Base-by-base conservation (phyloP, 2,113 vertebrate genomes). In the Otis tarda region DNA sequence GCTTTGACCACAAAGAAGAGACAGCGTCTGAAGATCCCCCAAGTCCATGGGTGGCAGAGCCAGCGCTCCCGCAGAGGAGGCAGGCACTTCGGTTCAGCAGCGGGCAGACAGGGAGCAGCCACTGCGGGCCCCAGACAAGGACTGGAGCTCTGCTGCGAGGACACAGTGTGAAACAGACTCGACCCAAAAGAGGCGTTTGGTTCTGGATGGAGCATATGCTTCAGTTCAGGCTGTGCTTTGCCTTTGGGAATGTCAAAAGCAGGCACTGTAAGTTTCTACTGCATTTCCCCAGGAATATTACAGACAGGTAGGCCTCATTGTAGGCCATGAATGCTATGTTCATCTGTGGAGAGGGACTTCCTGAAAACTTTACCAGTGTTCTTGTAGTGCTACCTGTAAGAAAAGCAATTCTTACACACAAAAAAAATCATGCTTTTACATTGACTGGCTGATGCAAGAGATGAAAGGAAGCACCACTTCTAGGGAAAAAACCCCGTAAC, bases 31-130 rank as follows among this genome's bases (percentile, higher is more conserved):
- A 16, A 35, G 59, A 39, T 52, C 3, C 14, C 27, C 3, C 0
- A 4, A 14, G 33, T 9, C 43, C n/a, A 10, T 3, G 2, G 24
- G 43, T 5, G 22, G 7, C 20, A 15, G 41, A 45, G 68, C 13
- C 12, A 23, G 27, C 0, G 7, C 59, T 61, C 35, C 71, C 4
- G 2, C 41, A 24, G 47, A 28, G 65, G 11, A 20, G 13, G 35
- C 69, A 31, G 55, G 52, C 18, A 18, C 25, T 18, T 7, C 0
- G 10, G 24, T 3, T 12, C 25, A 9, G 73, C 2, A 2, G 28
- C 0, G 0, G 20, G 19, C 35, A 6, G 39, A 5, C 17, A 2
- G 6, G 3, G 35, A 23, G 28, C 55, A 10, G 75, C 49, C 1
- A 1, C 49, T 23, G 24, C 0, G 2, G 12, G 31, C 28, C 76